These are phyloP conservation scores for Portevinia maculata DNA, from an alignment of 2,888 invertebrate species.

Conservation along the genomic window DNA sequence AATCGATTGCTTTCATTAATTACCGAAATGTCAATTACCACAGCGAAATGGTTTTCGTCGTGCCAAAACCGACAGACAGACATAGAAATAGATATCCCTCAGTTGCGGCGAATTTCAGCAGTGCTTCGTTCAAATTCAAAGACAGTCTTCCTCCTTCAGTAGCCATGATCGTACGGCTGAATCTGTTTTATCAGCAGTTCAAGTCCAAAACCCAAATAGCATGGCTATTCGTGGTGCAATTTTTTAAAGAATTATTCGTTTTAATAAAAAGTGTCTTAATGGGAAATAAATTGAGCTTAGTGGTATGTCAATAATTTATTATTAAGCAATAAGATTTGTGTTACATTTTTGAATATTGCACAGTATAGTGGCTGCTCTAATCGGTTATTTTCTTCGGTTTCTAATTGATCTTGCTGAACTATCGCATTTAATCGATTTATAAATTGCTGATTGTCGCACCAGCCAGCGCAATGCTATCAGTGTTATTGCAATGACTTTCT, in stretches of 20 bases:
- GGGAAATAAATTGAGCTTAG: conserved; percentile 61
- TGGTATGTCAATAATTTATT: conserved; percentile 59
- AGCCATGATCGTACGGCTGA: conserved; percentile 70
- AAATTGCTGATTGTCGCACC: conserved; percentile 31
- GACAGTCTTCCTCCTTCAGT: conserved; percentile 59
- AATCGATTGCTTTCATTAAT: conserved; percentile 14
- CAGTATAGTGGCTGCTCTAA: conserved; percentile 2
- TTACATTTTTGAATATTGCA: conserved; percentile 12
- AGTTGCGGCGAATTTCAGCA: conserved; percentile 65
- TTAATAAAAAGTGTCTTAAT: conserved; percentile 53
- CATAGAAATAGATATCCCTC: conserved; percentile 2
- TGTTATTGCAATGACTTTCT: conserved; percentile 38
- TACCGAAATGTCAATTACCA: conserved; percentile 27
- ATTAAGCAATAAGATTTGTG: background rate
- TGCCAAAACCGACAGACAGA: conserved; percentile 42
- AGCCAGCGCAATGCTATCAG: conserved; percentile 15
- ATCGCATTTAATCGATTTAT: conserved; percentile 44
- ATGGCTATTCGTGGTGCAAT: conserved; percentile 60
- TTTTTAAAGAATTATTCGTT: conserved; percentile 47
- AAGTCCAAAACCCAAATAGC: conserved; percentile 38
- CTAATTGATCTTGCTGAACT: conserved; percentile 58
- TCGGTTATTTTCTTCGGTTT: conserved; percentile 43
- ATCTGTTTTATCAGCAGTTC: conserved; percentile 66
- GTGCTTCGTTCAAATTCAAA: conserved; percentile 12
- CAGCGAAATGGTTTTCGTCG: conserved; percentile 21